Conservation (phyloP, 2,797 vertebrate genomes). For the Sebastes hubbsi region DNA sequence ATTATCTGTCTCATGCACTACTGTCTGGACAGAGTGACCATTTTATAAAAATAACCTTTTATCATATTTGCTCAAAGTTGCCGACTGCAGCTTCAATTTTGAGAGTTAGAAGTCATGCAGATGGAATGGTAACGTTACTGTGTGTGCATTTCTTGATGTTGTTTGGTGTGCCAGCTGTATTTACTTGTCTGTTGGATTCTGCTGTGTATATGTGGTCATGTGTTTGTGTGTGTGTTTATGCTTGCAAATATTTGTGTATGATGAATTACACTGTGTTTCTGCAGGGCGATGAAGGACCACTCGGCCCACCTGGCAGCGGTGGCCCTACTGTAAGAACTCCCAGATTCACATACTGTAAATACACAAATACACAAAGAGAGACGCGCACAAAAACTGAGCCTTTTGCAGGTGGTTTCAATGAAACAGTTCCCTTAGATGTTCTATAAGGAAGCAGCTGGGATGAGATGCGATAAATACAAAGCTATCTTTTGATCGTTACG, state of each 20-base stretch:
- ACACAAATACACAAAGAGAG: not conserved
- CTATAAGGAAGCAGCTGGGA: conserved; percentile 6
- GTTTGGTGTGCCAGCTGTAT: conserved; percentile 30
- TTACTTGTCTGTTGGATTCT: not conserved
- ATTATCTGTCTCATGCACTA: too few species aligned
- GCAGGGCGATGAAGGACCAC: conserved; percentile 94
- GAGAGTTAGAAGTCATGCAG: not conserved
- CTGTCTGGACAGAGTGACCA: too few species aligned
- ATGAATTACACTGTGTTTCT: conserved; percentile 54
- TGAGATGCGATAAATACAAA: conserved; percentile 7
- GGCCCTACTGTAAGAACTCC: conserved; percentile 88
- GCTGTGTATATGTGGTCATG: not conserved
- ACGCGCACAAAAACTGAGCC: not conserved
- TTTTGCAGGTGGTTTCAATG: conserved; percentile 29
- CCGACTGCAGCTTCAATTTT: not conserved
- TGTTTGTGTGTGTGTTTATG: not conserved
- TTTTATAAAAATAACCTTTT: too few species aligned
- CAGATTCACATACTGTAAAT: not conserved
- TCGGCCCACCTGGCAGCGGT: conserved; percentile 85
- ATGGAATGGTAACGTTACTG: not conserved
- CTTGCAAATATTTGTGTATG: not conserved
- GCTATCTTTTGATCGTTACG: conserved; percentile 2
- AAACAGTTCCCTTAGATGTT: not conserved
- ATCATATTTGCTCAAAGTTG: too few species aligned
- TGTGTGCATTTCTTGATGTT: conserved; percentile 6